Evolutionary conservation across 2,888 invertebrate species (phyloP).

Genomic region (Morpho deidamia): DNA sequence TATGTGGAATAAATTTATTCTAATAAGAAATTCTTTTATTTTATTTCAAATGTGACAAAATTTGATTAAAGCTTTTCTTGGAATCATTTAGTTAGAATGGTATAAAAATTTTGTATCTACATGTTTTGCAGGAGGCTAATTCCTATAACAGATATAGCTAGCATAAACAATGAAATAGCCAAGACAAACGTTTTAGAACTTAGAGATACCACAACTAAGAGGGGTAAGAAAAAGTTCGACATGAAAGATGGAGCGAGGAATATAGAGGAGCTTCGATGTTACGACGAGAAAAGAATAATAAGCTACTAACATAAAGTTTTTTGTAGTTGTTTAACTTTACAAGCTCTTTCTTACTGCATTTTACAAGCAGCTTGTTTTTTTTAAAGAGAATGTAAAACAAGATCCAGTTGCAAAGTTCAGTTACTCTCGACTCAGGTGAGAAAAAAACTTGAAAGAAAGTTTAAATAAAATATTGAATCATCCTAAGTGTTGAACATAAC

Average conservation of each 20-base stretch:
- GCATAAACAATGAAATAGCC: slow-evolving; percentile 7
- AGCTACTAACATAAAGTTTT: neutral
- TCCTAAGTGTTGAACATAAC: too few relatives aligned
- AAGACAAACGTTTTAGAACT: slow-evolving; percentile 11
- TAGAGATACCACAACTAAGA: slow-evolving; percentile 18
- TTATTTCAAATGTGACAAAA: too few relatives aligned
- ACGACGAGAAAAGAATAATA: slow-evolving; percentile 12
- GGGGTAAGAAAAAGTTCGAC: slow-evolving; percentile 17
- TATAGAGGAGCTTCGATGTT: slow-evolving; percentile 15
- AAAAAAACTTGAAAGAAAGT: too few relatives aligned
- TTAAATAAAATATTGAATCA: too few relatives aligned
- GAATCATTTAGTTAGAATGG: neutral
- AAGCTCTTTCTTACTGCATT: neutral
- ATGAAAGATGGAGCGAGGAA: slow-evolving; percentile 8
- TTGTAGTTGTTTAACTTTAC: neutral
- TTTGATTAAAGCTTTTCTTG: too few relatives aligned
- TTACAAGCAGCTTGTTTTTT: neutral
- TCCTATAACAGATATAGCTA: slow-evolving; percentile 9
- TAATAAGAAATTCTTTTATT: too few relatives aligned
- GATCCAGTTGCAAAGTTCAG: too few relatives aligned
- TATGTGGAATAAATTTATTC: too few relatives aligned
- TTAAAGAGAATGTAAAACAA: too few relatives aligned
- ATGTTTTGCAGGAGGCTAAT: too few relatives aligned
- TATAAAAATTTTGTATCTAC: slow-evolving; percentile 3
- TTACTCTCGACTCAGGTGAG: too few relatives aligned